A percentile compares a stretch with the other conserved stretches of the same genome.
phyloP scores from a whole-genome alignment of 2,888 invertebrate genomes.

The Brachypalpus laphriformis region DNA sequence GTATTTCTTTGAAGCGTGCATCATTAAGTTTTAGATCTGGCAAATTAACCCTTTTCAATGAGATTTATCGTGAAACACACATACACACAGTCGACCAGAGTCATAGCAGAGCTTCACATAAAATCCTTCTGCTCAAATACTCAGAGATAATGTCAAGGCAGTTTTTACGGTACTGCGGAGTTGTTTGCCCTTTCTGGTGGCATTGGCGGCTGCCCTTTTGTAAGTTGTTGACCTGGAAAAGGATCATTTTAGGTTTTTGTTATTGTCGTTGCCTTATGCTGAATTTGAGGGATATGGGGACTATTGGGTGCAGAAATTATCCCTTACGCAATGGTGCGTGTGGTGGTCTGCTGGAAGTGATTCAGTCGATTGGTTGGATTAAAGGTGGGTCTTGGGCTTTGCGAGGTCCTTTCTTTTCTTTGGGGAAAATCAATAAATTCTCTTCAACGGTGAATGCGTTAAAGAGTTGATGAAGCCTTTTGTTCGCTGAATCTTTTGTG shows the following conservation, averaged over 20 bases:
- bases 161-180: constrained; percentile 41
- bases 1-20: constrained; percentile 45
- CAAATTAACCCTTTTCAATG: constrained; percentile 69
- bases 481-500: not conserved
- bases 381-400: constrained; percentile 23
- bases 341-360: constrained; percentile 39
- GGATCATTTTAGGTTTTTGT: constrained; percentile 51
- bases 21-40: constrained; percentile 66
- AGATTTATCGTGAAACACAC: constrained; percentile 50
- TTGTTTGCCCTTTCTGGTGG: constrained; percentile 47
- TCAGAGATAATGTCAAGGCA: constrained; percentile 64
- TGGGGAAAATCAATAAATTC: constrained; percentile 27
- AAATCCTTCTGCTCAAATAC: constrained; percentile 48
- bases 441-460: not conserved
- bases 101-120: not conserved
- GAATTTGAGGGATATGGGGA: constrained; percentile 17
- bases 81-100: not conserved
- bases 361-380: constrained; percentile 50
- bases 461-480: not conserved
- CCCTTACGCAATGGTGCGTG: constrained; percentile 32
- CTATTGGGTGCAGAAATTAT: constrained; percentile 30
- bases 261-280: constrained; percentile 7
- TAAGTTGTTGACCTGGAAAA: constrained; percentile 68
- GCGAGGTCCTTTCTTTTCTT: not conserved
- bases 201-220: constrained; percentile 59